These are phyloP conservation scores for Pachyuromys duprasi DNA, from an alignment of 2,797 vertebrate genomes.

Conservation along the genomic window DNA sequence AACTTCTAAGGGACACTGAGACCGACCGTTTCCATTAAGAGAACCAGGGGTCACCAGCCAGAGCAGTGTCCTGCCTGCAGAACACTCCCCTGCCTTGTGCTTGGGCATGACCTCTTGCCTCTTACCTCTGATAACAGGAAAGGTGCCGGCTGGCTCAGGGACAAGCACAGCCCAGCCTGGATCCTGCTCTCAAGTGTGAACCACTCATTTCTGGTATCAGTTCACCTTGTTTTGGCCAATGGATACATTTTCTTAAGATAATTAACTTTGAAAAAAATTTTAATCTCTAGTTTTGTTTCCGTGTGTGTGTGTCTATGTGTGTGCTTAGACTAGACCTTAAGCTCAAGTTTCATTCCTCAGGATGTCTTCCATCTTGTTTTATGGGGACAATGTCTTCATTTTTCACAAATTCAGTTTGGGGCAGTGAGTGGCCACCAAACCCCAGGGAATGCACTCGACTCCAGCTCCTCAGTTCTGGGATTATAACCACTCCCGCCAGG, in stretches of 20 bases:
- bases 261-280: background rate
- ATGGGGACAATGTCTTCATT: background rate
- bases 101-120: background rate
- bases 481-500: background rate
- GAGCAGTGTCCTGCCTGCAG: too few species aligned
- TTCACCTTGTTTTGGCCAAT: background rate
- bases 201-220: background rate
- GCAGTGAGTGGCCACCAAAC: background rate
- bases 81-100: background rate
- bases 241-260: background rate
- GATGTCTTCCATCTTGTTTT: background rate
- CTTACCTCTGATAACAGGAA: background rate
- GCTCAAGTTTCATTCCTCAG: background rate
- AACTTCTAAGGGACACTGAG: fast-evolving
- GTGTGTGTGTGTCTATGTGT: background rate
- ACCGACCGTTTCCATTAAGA: background rate
- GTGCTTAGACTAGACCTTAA: background rate
- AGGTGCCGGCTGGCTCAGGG: background rate
- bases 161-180: background rate
- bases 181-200: fast-evolving
- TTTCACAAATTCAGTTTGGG: background rate
- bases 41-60: fast-evolving
- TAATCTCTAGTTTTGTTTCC: background rate
- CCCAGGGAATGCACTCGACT: background rate
- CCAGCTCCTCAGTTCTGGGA: background rate